These are phyloP conservation scores for Myocastor coypus DNA, from an alignment of 2,113 vertebrate genomes.

Conservation along the genomic window DNA sequence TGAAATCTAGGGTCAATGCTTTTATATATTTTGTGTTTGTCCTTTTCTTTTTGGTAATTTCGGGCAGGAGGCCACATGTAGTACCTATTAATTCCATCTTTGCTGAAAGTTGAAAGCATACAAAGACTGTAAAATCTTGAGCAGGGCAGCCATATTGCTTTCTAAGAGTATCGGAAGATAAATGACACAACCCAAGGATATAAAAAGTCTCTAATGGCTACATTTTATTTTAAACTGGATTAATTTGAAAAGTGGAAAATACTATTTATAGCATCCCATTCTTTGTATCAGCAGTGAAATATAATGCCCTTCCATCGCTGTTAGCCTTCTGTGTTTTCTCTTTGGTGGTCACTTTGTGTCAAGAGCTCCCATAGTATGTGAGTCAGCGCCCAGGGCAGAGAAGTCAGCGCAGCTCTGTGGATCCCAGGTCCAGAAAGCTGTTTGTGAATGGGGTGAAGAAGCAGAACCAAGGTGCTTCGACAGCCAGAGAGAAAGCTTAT, in stretches of 20 bases:
- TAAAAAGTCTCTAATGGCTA: neutral
- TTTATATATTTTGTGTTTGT: neutral
- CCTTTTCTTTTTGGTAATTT: neutral
- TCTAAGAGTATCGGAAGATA: neutral
- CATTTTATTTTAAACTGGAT: slow-evolving; percentile 48
- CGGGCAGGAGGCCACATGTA: neutral
- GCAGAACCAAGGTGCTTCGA: neutral
- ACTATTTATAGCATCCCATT: neutral
- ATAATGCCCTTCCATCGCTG: neutral
- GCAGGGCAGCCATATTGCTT: neutral
- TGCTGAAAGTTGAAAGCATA: neutral
- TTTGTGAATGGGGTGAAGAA: neutral
- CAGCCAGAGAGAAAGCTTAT: neutral
- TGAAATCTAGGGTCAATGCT: neutral
- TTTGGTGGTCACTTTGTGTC: slow-evolving; percentile 42
- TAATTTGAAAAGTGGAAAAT: neutral
- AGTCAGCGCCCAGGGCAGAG: neutral
- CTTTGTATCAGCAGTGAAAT: neutral
- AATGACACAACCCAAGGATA: neutral
- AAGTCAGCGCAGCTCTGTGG: neutral
- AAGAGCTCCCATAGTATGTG: neutral
- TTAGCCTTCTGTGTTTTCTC: neutral
- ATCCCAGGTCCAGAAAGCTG: neutral
- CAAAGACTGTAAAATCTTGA: neutral
- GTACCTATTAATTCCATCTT: neutral